These are phyloP conservation scores for Luehdorfia chinensis DNA, from an alignment of 1,140 invertebrate species.

Conservation along the genomic window DNA sequence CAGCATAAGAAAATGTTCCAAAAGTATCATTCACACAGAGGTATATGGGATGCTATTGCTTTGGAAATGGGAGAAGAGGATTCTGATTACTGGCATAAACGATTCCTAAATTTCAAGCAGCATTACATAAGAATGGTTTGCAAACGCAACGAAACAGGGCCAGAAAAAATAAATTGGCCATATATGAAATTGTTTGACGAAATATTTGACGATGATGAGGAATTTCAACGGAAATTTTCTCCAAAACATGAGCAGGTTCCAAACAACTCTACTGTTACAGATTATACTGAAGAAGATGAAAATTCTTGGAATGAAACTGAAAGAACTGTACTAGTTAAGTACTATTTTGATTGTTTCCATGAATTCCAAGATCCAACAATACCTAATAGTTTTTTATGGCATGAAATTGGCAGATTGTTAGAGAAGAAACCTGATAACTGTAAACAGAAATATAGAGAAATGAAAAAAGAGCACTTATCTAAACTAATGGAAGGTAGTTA, in stretches of 20 bases:
- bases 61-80: constrained; percentile 51
- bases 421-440: constrained; percentile 50
- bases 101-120: constrained; percentile 64
- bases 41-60: constrained; percentile 58
- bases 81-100: constrained; percentile 62
- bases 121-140: constrained; percentile 56
- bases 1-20: constrained; percentile 46
- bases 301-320: constrained; percentile 45
- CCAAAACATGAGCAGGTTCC: constrained; percentile 1
- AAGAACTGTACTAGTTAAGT: constrained; percentile 53
- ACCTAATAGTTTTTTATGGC: constrained; percentile 60
- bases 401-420: constrained; percentile 56
- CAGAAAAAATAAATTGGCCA: constrained; percentile 48
- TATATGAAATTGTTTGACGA: constrained; percentile 61
- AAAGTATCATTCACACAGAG: constrained; percentile 40
- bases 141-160: constrained; percentile 39
- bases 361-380: constrained; percentile 62
- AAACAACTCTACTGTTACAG: background rate
- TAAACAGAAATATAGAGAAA: constrained; percentile 43
- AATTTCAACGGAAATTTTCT: constrained; percentile 49
- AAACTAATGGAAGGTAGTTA: constrained; percentile 44
- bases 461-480: constrained; percentile 46
- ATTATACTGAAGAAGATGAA: constrained; percentile 20
- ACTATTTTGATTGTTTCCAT: constrained; percentile 61
- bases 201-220: constrained; percentile 55